Evolutionary conservation across 37 sponge, comb jelly and placozoan species (phyloP).

Genomic region (Eunapius fragilis): DNA sequence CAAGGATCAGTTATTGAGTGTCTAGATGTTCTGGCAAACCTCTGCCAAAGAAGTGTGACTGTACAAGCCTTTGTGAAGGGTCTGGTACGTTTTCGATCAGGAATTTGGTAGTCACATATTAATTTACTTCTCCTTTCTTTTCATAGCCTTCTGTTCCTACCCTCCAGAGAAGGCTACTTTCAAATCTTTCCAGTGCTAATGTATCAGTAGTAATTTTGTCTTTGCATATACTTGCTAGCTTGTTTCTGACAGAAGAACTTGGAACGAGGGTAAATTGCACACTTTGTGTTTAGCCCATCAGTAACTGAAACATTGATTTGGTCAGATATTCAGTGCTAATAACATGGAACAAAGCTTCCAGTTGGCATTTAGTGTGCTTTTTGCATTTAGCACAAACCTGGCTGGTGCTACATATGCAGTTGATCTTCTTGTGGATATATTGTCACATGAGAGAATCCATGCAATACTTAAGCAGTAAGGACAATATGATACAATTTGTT

Average conservation of each 20-base stretch:
- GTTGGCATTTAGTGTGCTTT: conserved; percentile 30
- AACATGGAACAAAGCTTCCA: conserved; percentile 55
- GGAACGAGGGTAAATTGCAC: conserved; percentile 11
- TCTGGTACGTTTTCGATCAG: not conserved
- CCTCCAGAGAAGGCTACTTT: conserved; percentile 23
- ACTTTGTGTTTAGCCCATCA: not conserved
- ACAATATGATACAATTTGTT: not conserved
- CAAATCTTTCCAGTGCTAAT: conserved; percentile 11
- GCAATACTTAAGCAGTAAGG: not conserved
- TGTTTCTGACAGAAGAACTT: conserved; percentile 33
- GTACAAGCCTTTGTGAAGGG: conserved; percentile 46
- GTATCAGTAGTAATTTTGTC: conserved; percentile 29
- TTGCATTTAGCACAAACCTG: not conserved
- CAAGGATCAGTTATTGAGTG: not conserved
- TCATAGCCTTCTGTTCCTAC: conserved; percentile 3
- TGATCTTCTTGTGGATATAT: conserved; percentile 7
- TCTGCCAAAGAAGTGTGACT: conserved; percentile 16
- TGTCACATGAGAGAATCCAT: conserved; percentile 15
- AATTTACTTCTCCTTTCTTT: not conserved
- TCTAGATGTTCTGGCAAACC: conserved; percentile 34
- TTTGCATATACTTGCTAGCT: conserved; percentile 28
- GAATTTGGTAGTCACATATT: not conserved
- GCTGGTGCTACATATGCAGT: conserved; percentile 4
- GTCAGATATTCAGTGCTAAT: conserved; percentile 28
- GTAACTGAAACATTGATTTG: not conserved